Conservation (phyloP, 2,113 vertebrate species). For the Oriolus oriolus region DNA sequence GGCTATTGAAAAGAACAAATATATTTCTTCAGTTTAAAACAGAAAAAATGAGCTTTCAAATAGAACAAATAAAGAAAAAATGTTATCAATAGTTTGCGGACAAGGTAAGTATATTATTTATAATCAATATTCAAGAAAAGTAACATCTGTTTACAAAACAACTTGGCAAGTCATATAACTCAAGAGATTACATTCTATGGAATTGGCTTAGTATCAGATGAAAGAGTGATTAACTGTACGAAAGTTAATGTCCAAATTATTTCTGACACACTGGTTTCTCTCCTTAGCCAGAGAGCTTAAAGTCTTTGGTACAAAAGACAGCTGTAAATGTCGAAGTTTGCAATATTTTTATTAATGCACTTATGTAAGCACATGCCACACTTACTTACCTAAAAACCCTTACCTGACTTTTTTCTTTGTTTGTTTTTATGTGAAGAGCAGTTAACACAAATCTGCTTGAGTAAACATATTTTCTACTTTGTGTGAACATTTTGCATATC, state of each 20-base stretch:
- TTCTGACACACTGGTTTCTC: background rate
- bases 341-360: background rate
- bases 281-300: background rate
- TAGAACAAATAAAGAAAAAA: background rate
- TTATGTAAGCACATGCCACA: accelerated
- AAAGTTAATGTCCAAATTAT: background rate
- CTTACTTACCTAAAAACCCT: background rate
- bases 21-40: background rate
- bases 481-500: background rate
- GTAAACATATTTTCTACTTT: background rate
- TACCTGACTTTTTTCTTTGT: background rate
- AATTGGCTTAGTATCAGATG: background rate
- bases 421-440: background rate
- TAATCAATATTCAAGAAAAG: background rate
- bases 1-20: background rate
- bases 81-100: background rate
- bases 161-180: background rate
- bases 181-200: background rate
- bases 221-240: background rate
- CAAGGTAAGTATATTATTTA: background rate
- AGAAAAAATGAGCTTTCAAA: background rate
- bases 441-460: background rate
- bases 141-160: background rate
- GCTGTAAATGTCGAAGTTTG: background rate
- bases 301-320: background rate